Evolutionary conservation across 2,797 vertebrate species (phyloP).

Genomic region (Aldrovandia affinis): DNA sequence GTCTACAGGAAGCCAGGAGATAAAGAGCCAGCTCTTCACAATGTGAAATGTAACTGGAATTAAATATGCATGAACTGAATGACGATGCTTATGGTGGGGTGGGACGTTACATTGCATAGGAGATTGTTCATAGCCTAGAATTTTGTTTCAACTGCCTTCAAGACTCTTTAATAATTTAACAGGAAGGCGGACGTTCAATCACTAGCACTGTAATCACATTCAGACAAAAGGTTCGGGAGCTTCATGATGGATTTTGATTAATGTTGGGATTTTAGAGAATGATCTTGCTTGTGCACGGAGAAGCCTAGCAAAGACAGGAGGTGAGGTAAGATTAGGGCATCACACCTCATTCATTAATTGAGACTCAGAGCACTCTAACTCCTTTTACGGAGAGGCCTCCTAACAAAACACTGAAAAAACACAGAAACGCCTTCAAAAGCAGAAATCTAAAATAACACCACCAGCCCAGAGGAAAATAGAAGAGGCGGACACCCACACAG

Average conservation of each 20-base stretch:
- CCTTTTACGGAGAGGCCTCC: neutral
- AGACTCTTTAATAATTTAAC: constrained; percentile 25
- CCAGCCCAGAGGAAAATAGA: constrained; percentile 33
- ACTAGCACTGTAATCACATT: constrained; percentile 2
- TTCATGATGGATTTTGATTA: neutral
- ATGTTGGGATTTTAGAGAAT: neutral
- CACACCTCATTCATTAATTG: constrained; percentile 9
- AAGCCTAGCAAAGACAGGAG: constrained; percentile 6
- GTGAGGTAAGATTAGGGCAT: constrained; percentile 1
- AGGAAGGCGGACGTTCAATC: neutral
- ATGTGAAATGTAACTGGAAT: neutral
- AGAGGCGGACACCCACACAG: constrained; percentile 32
- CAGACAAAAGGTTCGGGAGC: neutral
- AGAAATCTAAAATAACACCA: constrained; percentile 33
- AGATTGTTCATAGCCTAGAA: constrained; percentile 19
- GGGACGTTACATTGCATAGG: neutral
- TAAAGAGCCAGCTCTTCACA: neutral
- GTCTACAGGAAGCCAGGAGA: neutral
- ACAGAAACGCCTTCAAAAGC: constrained; percentile 23
- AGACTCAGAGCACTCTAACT: constrained; percentile 1
- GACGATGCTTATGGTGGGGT: neutral
- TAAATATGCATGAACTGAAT: constrained; percentile 3
- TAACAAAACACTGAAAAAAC: neutral
- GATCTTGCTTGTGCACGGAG: neutral
- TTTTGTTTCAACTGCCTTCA: constrained; percentile 5